Base-by-base conservation (phyloP, 2,113 vertebrate species). In the Zingel zingel region DNA sequence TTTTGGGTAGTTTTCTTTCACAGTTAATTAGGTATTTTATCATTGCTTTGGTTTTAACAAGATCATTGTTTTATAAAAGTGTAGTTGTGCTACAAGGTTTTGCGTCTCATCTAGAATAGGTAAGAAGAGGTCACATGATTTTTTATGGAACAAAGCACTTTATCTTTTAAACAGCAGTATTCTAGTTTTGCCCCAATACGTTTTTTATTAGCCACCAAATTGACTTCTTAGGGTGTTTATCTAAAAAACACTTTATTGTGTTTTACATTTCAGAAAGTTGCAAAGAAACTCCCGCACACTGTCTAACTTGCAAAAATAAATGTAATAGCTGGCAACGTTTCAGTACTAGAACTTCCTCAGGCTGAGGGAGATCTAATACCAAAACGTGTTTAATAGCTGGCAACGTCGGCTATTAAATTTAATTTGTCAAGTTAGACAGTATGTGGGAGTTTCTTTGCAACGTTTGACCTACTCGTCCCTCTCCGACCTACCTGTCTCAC, bases 101-200 rank as follows among this genome's bases (percentile, higher is more conserved):
- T 66, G 48, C 57, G 83, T 90, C 12, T 74, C 27, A 77, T 77
- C 64, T 81, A 68, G 63, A 85, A 27, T 74, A 77, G 53, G 23
- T 71, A 62, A 69, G 25, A 86, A 80, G n/a, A 81, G 43, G 66
- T 91, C 76, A 68, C 81, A 84, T 90, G 33, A 58, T 88, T 88
- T 85, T 75, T 84, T 61, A 92, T 91, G 76, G 79, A 92, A 88
- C 74, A 84, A 93, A 93, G 95, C 95, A 96, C 95, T 96, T 96
- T 95, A 96, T 94, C 65, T 86, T 86, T 88, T 74, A 74, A 89
- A 83, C 78, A 90, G 86, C 94, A 95, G 92, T 95, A 94, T 95
- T 95, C 86, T 81, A 76, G 50, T 74, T 74, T 86, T 78, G 23
- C 47, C 82, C 84, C 76, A 15, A 69, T 47, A 59, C 7, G 16